A percentile compares a stretch with the other conserved stretches of the same genome.
phyloP scores from a whole-genome alignment of 1,140 invertebrate species.

The Lepidurus apus region DNA sequence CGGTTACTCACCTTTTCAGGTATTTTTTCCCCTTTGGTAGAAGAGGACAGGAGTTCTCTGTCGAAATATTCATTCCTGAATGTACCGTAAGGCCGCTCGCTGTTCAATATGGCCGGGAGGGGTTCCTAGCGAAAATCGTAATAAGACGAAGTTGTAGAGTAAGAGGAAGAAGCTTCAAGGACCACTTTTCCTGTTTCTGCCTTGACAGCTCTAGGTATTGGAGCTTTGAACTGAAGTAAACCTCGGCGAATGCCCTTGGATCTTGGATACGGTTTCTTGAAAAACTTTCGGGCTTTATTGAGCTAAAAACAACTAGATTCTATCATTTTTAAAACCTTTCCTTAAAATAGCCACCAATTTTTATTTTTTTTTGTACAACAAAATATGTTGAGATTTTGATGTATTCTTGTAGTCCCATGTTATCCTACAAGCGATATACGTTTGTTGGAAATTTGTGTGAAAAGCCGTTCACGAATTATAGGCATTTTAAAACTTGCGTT shows the following conservation, averaged over 20 bases:
- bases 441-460: too few relatives aligned
- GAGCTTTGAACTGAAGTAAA: conserved; percentile 8
- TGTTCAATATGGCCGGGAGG: too few relatives aligned
- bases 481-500: too few relatives aligned
- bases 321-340: background rate
- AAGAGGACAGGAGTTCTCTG: background rate
- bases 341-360: background rate
- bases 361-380: background rate
- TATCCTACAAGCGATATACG: too few relatives aligned
- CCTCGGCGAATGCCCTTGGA: conserved; percentile 4
- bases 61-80: too few relatives aligned
- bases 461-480: too few relatives aligned
- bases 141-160: too few relatives aligned
- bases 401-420: too few relatives aligned
- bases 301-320: background rate
- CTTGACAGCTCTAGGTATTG: conserved; percentile 1
- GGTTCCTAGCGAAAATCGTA: too few relatives aligned
- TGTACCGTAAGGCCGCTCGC: too few relatives aligned
- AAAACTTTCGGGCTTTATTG: too few relatives aligned
- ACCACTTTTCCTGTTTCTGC: conserved; percentile 6
- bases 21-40: background rate
- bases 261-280: background rate
- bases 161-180: background rate
- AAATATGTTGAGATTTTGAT: too few relatives aligned
- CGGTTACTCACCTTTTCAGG: conserved; percentile 1